Conservation (phyloP, 2,113 vertebrate genomes). For the Tamias sibiricus region DNA sequence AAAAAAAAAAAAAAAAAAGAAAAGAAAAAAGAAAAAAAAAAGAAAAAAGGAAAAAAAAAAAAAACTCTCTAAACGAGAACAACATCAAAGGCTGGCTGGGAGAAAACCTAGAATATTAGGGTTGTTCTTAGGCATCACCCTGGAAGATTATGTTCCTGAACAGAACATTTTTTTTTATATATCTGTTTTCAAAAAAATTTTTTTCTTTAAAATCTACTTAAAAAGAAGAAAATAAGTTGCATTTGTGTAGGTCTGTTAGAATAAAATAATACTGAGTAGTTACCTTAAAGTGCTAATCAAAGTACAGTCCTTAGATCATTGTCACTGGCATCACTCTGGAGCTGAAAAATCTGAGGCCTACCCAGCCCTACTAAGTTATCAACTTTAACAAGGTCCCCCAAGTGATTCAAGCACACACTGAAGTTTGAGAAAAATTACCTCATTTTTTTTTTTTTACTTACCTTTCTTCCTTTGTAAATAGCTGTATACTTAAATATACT, state of each 20-base stretch:
- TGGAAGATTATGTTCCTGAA: not conserved
- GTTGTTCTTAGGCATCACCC: not conserved
- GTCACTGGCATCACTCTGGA: not conserved
- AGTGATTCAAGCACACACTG: not conserved
- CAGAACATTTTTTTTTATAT: not conserved
- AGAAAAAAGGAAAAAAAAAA: too few relatives aligned
- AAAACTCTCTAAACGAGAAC: not conserved
- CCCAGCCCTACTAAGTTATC: not conserved
- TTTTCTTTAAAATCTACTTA: constrained; percentile 35
- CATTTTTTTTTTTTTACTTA: not conserved
- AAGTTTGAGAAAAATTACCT: constrained; percentile 8
- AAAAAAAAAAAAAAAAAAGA: not conserved
- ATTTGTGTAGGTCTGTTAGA: not conserved
- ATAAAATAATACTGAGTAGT: constrained; percentile 31
- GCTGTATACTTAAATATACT: not conserved
- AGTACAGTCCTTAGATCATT: not conserved
- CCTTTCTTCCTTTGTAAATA: constrained; percentile 3
- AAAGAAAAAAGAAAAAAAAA: not conserved
- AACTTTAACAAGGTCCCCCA: not conserved
- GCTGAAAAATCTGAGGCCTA: not conserved
- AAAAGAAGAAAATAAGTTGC: constrained; percentile 14
- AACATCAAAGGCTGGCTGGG: not conserved
- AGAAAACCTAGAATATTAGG: not conserved
- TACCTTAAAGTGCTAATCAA: not conserved
- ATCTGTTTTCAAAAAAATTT: constrained; percentile 13